Base-by-base conservation (phyloP, 2,113 vertebrate species). In the Corythoichthys haematopterus region DNA sequence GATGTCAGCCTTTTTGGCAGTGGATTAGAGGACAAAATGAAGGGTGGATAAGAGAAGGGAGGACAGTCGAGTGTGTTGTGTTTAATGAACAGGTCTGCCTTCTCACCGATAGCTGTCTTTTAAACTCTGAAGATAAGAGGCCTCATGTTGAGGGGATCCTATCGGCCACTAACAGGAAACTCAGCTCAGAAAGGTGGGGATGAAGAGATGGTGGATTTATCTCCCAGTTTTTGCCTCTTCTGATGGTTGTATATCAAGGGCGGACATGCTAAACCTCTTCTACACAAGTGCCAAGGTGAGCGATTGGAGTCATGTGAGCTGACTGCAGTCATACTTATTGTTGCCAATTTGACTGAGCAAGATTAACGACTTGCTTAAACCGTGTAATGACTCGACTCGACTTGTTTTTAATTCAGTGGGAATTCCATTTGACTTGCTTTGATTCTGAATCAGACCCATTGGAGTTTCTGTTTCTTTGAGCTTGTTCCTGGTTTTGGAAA, bases 41-140 rank as follows among this genome's bases (percentile, higher is more conserved):
- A 72, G 51, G 52, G 35, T 48, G 65, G 60, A 68, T 69, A 66
- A 45, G 52, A 58, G 61, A 65, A n/a, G n/a, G 50, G 46, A 68
- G 47, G 53, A 70, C 51, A 63, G 45, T 38, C 68, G 64, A 38
- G 58, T 35, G 50, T 40, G 66, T 64, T 48, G 58, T 64, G 66
- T 79, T 74, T 81, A 81, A 81, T 77, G 71, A 83, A 57, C 59
- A 64, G 52, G 69, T 67, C 3, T 13, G 4, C 45, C 36, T 65
- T 16, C 16, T 28, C 47, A 37, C 65, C 36, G 35, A 53, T 58
- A n/a, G 40, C 55, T 57, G 64, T 65, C 53, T 68, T 75, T 60
- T n/a, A 50, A 50, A 71, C 63, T 57, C 16, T 73, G 46, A 72
- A 73, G 58, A 67, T 46, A 37, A 61, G 47, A 63, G 64, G 58